phyloP scores from a whole-genome alignment of 1,140 invertebrate species.

The Brachionus rubens region DNA sequence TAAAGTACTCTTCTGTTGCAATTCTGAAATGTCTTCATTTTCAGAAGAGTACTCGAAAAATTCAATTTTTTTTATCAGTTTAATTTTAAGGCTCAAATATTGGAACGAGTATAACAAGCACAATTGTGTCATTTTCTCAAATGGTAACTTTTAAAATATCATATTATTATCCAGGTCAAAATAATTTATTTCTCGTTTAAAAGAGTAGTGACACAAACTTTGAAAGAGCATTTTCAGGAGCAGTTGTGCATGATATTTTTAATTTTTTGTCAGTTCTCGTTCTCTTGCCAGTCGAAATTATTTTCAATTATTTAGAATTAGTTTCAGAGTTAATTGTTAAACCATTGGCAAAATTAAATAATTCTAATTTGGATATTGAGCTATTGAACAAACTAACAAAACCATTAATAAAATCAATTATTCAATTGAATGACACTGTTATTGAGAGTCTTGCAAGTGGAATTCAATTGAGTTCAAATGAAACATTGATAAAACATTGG shows the following conservation, averaged over 20 bases:
- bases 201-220: constrained; percentile 57
- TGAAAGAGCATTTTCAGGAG: constrained; percentile 64
- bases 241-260: constrained; percentile 66
- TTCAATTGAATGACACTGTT: constrained; percentile 55
- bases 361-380: constrained; percentile 51
- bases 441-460: neutral
- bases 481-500: constrained; percentile 25
- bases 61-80: neutral
- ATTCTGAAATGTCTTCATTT: no score
- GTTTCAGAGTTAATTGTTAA: neutral
- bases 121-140: constrained; percentile 4
- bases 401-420: constrained; percentile 62
- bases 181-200: neutral
- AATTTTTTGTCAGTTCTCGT: constrained; percentile 64
- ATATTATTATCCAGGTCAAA: no score
- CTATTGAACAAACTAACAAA: constrained; percentile 62
- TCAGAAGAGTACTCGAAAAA: no score
- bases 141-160: neutral
- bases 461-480: neutral
- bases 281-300: constrained; percentile 61
- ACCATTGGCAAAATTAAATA: constrained; percentile 50
- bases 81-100: constrained; percentile 40
- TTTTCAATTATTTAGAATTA: constrained; percentile 51
- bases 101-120: constrained; percentile 9
- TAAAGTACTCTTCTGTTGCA: neutral